Evolutionary conservation across 2,113 vertebrate genomes (phyloP), one percentile per base, ranked within the genome.

Genomic region (Rhegmatorhina hoffmannsi): DNA sequence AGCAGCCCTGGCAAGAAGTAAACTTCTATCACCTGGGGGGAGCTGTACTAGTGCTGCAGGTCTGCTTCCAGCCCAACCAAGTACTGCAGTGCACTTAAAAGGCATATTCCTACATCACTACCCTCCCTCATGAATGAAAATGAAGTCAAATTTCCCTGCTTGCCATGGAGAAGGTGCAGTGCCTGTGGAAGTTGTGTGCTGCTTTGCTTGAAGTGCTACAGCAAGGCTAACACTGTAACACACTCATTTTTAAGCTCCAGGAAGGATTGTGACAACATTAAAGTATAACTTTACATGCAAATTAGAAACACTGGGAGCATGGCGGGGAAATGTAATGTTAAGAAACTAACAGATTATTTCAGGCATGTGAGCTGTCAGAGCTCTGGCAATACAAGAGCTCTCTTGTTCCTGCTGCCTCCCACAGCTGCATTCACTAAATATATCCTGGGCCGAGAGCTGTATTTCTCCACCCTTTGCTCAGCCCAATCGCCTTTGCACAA

Each of bases 371-470:
- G 62, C 81, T 53, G 31, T 64, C 75, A 88, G 79, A 90, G 44
- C 47, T 58, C 66, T 70, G 34, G 89, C 92, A 95, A 46, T 23
- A 97, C 94, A 97, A 96, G 63, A 69, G 25, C 70, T 91, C 72
- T 63, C 79, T 95, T 96, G 91, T 96, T 96, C 85, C 77, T 74
- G 3, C 63, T 95, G 84, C 96, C 95, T 97, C 94, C 91, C 95
- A 94, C 95, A 95, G 95, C 96, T 95, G 91, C 62, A 58, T 87
- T 93, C 80, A 78, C 96, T 97, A 97, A 97, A 97, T 97, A 96
- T 97, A 97, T 93, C 90, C 87, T 23, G 17, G 49, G 59, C 73
- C 88, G 72, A 95, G 88, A 87, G 86, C 79, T 94, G 87, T 53
- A 31, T 93, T 97, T 94, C 92, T 95, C 90, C 94, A 93, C 94